phyloP scores from a whole-genome alignment of 2,113 vertebrate species.

The Eretmochelys imbricata region DNA sequence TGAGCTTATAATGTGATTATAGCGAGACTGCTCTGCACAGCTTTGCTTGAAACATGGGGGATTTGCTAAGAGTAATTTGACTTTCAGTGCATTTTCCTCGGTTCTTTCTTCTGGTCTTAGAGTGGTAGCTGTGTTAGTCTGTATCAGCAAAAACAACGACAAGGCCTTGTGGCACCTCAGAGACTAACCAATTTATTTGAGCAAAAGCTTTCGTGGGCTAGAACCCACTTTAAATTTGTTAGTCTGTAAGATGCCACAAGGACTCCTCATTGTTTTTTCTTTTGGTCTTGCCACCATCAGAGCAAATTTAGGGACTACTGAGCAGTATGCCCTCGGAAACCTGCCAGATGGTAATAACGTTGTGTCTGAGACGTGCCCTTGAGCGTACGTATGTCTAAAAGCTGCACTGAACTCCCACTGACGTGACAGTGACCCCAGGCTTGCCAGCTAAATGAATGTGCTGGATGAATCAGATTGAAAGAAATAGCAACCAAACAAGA shows the following conservation, averaged over 20 bases:
- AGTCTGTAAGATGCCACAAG: too few species aligned
- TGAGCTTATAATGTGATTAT: slow-evolving; percentile 32
- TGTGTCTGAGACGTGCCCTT: slow-evolving; percentile 40
- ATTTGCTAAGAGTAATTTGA: slow-evolving; percentile 32
- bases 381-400: slow-evolving; percentile 20
- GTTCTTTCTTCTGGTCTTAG: background rate
- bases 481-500: background rate
- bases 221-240: too few species aligned
- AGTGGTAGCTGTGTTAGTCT: too few species aligned
- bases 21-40: slow-evolving; percentile 6
- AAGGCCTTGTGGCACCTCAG: too few species aligned
- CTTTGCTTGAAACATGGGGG: slow-evolving; percentile 50
- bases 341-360: background rate
- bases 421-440: slow-evolving; percentile 44
- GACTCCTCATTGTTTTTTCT: too few species aligned
- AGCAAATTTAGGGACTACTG: background rate
- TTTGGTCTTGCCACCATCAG: background rate
- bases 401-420: slow-evolving; percentile 43
- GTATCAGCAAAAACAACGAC: too few species aligned
- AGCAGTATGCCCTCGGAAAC: background rate
- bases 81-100: slow-evolving; percentile 45
- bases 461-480: background rate
- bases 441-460: slow-evolving; percentile 17
- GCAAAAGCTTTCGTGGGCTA: too few species aligned
- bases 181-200: too few species aligned